Base-by-base conservation (phyloP, 2,113 vertebrate genomes). In the Cranoglanis bouderius region DNA sequence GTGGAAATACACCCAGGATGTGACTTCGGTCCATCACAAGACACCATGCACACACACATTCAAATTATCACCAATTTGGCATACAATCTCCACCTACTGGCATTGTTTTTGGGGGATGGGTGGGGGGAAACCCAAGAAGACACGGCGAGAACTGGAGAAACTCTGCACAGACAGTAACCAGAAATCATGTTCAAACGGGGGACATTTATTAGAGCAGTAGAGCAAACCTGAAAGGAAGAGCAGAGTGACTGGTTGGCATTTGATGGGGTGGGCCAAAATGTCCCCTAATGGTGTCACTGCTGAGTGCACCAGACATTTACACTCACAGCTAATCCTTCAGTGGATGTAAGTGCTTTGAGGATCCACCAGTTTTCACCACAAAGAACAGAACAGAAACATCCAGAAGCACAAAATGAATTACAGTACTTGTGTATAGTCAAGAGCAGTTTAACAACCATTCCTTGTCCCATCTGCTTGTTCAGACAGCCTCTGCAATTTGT, bases 291-390 rank as follows among this genome's bases (percentile, higher is more conserved):
- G 88, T 90, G 89, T 80, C 84, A 82, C 65, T 59, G 84, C 59
- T 38, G 61, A 51, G 86, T 89, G 83, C 77, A 75, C 57, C 38
- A 89, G 84, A 77, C 61, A 70, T 90, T 90, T 89, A 83, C 67
- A 84, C 89, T 85, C 85, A 49, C 65, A 82, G 89, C 90, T 91
- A 89, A 90, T 90, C 87, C 84, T 32, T 84, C 86, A 85, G 67
- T 65, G 91, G 86, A 51, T 89, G 86, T 89, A 74, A 61, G 65
- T 87, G 82, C 88, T 92, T 90, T 92, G 89, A 92, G 89, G 88
- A 90, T 90, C 85, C 63, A 87, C 82, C 43, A 85, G 82, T 81
- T 84, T 88, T 32, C 85, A 61, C 24, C 67, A 86, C 63, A 82
- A 77, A 84, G 86, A 88, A 74, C 10, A 61, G 78, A 89, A 72